These are phyloP conservation scores for Calliopum simillimum DNA, from an alignment of 2,888 invertebrate species.

Conservation along the genomic window DNA sequence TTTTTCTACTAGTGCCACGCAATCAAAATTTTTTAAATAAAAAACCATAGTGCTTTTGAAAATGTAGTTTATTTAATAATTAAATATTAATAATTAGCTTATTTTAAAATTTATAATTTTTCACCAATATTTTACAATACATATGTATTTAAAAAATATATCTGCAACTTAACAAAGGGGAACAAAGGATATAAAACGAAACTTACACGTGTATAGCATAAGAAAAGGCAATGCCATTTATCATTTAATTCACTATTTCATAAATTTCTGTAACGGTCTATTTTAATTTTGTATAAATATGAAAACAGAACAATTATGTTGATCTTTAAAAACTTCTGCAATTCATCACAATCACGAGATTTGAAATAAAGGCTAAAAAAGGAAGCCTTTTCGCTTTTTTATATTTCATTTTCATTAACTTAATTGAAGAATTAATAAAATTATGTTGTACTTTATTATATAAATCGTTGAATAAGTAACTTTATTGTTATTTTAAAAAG, in stretches of 20 bases:
- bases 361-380: conserved; percentile 11
- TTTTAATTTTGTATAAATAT: conserved; percentile 2
- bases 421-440: no score
- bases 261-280: not conserved
- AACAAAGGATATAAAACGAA: not conserved
- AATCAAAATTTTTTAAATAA: not conserved
- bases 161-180: conserved; percentile 8
- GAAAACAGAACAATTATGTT: conserved; percentile 11
- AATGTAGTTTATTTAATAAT: conserved; percentile 26
- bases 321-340: conserved; percentile 6
- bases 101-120: conserved; percentile 26
- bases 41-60: not conserved
- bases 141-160: conserved; percentile 17
- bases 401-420: conserved; percentile 36
- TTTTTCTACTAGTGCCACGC: not conserved
- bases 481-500: no score
- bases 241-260: conserved; percentile 2
- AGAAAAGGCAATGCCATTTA: not conserved
- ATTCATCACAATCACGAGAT: conserved; percentile 22
- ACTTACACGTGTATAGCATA: no score
- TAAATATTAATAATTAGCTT: conserved; percentile 17
- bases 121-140: conserved; percentile 26
- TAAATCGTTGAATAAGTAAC: no score
- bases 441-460: no score
- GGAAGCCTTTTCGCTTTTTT: conserved; percentile 40